Base-by-base conservation (phyloP, 2,888 invertebrate genomes). In the Zonitis immaculata region DNA sequence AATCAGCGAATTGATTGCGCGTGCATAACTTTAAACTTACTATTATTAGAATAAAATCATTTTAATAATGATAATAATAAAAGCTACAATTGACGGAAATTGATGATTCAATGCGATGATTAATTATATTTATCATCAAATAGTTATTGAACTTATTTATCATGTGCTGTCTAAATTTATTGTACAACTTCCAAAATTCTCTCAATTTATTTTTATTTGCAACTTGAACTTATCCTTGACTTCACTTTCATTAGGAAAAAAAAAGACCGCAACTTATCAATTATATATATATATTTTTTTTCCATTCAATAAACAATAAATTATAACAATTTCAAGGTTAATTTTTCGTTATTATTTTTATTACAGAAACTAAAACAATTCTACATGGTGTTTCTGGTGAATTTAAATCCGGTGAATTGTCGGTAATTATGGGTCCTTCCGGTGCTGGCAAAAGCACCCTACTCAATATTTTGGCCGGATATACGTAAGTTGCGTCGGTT, bases 391-490 rank as follows among this genome's bases (percentile, higher is more conserved):
- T 96, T 2, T 82, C 88, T 63, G 96, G 96, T 0, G 81, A 86
- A 67, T 86, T 95, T 60, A 85, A 86, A 9, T 87, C 93, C 1
- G 86, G 87, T 22, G 88, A 94, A 73, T 78, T 96, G 61, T 87
- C 93, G 27, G 95, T 94, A 26, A 92, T 97, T 62, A 95, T 97
- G 95, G 96, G 96, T 0, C 96, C 96, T 0, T 95, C 95, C 0
- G 96, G 96, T 0, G 95, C 92, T 1, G 92, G 95, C 48, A 96
- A 96, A 77, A 93, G 93, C 0, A 93, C 95, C 0, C 80, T 95
- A 1, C 82, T 95, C 62, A 94, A 95, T 72, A 87, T 94, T 1
- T 78, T 95, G 1, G 94, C 95, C 0, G 95, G 95, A 43, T 95
- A 91, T 79, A 86, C 89, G 71, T 76, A 66, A 74, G 75, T 45